phyloP scores from a whole-genome alignment of 1,140 invertebrate genomes.

The Achroia grisella region DNA sequence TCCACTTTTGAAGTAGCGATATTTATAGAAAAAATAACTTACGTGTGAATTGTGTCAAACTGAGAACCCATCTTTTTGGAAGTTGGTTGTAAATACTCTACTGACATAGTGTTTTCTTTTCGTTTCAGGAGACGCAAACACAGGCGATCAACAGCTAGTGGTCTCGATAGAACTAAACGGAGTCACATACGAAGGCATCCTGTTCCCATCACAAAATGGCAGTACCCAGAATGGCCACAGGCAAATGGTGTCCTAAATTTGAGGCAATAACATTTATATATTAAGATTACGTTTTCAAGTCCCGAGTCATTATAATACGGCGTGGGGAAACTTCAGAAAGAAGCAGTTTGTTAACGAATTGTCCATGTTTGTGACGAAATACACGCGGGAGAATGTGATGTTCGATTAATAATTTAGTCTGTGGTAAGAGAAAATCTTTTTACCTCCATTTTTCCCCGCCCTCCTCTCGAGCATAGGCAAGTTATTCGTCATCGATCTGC shows the following conservation, averaged over 20 bases:
- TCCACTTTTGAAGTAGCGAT: no score
- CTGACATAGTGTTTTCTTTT: neutral
- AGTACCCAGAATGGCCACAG: slow-evolving; percentile 71
- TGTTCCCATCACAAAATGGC: slow-evolving; percentile 80
- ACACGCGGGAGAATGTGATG: neutral
- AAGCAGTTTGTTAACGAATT: slow-evolving; percentile 1
- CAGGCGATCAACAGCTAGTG: slow-evolving; percentile 90
- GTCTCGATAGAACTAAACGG: slow-evolving; percentile 98
- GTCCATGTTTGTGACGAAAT: slow-evolving; percentile 6
- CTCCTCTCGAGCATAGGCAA: slow-evolving; percentile 7
- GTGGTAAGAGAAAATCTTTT: neutral
- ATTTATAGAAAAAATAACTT: no score
- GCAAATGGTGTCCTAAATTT: slow-evolving; percentile 61
- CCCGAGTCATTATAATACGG: slow-evolving; percentile 4
- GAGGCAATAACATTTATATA: neutral
- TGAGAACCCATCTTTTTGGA: no score
- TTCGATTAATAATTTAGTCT: neutral
- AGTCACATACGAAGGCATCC: slow-evolving; percentile 89
- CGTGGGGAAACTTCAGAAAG: neutral
- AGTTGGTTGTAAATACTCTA: no score
- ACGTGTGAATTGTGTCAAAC: no score
- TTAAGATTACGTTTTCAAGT: slow-evolving; percentile 4
- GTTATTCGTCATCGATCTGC: slow-evolving; percentile 1
- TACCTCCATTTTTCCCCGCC: neutral
- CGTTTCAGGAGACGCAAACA: slow-evolving; percentile 77